Evolutionary conservation across 2,113 vertebrate genomes (phyloP).

Genomic region (Tyrannus savana): DNA sequence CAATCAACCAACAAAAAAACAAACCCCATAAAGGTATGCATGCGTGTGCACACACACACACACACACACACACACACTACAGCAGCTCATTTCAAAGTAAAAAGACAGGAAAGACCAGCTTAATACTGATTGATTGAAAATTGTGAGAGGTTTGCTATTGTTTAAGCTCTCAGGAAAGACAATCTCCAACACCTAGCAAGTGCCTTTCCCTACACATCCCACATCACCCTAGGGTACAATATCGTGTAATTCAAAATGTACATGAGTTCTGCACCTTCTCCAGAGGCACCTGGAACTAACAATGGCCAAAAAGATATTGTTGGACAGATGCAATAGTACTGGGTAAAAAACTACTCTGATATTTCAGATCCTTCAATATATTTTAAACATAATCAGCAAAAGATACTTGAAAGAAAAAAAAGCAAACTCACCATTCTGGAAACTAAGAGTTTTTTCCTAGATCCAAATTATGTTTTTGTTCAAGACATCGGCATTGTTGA

Average conservation of each 20-base stretch:
- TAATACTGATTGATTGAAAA: not conserved
- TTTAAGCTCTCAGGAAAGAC: not conserved
- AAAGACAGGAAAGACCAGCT: not conserved
- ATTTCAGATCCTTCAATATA: not conserved
- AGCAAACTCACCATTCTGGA: constrained; percentile 66
- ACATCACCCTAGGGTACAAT: not conserved
- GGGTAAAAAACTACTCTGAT: not conserved
- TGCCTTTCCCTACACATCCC: not conserved
- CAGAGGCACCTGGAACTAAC: not conserved
- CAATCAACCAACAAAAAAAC: not conserved
- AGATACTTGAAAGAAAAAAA: not conserved
- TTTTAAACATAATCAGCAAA: not conserved
- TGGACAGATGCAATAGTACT: not conserved
- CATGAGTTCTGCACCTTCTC: not conserved
- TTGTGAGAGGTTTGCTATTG: not conserved
- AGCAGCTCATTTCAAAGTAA: not conserved
- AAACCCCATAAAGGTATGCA: not conserved
- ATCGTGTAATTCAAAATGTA: not conserved
- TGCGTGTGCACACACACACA: no score
- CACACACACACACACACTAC: no score
- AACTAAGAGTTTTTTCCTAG: not conserved
- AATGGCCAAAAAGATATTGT: not conserved
- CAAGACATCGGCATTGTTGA: constrained; percentile 2
- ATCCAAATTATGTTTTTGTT: not conserved
- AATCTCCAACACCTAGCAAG: not conserved